Percentiles rank a stretch among this genome's conserved stretches.
These are phyloP conservation scores for Hypanus sabinus DNA, from an alignment of 2,113 vertebrate species.

Conservation along the genomic window DNA sequence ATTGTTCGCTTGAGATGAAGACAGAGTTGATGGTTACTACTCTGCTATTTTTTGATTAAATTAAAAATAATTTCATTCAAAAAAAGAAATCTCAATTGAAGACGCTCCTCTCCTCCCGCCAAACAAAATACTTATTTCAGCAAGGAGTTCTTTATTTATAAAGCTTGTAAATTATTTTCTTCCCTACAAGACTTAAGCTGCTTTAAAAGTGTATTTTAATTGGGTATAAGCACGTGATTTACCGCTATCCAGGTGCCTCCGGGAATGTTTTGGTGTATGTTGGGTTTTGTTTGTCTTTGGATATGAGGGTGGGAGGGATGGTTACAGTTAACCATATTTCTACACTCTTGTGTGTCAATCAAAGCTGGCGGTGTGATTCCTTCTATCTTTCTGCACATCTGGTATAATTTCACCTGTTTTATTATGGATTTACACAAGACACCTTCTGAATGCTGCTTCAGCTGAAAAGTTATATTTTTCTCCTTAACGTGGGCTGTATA, in stretches of 20 bases:
- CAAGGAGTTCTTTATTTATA: not conserved
- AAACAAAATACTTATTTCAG: not conserved
- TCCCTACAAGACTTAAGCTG: not conserved
- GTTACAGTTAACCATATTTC: not conserved
- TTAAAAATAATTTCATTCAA: not conserved
- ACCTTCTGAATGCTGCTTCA: not conserved
- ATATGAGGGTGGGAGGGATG: not conserved
- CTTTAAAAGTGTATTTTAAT: slow-evolving; percentile 14
- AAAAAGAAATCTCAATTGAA: not conserved
- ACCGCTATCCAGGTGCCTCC: not conserved
- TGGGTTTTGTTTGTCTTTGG: not conserved
- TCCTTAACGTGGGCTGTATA: not conserved
- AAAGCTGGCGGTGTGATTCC: not conserved
- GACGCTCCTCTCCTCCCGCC: not conserved
- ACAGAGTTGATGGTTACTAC: not conserved
- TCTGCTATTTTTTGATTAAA: not conserved
- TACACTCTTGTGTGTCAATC: not conserved
- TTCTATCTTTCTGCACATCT: not conserved
- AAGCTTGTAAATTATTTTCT: slow-evolving; percentile 16
- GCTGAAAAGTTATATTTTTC: not conserved
- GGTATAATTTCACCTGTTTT: not conserved
- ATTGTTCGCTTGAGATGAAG: not conserved
- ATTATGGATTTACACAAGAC: not conserved
- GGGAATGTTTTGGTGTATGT: not conserved
- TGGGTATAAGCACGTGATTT: slow-evolving; percentile 8